phyloP scores from a whole-genome alignment of 2,888 invertebrate genomes.

The Rosalia funebris region DNA sequence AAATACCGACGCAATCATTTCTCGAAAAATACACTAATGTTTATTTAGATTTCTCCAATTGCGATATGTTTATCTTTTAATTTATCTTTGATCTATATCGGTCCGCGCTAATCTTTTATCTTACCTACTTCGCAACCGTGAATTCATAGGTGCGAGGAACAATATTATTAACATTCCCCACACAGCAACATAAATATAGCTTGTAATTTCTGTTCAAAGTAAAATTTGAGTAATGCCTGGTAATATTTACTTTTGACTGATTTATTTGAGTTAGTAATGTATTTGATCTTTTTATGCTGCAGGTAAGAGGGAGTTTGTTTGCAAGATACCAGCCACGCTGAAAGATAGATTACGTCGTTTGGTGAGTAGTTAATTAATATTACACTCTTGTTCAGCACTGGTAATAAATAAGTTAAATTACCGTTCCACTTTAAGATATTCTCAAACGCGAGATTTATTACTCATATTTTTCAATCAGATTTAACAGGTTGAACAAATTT shows the following conservation, averaged over 20 bases:
- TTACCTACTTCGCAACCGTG: constrained; percentile 31
- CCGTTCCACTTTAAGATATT: constrained; percentile 51
- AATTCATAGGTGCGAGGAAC: constrained; percentile 34
- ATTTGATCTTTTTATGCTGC: constrained; percentile 52
- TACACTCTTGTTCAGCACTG: constrained; percentile 56
- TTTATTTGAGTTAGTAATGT: constrained; percentile 43
- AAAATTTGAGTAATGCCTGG: constrained; percentile 33
- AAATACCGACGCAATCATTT: neutral
- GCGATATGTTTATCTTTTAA: constrained; percentile 16
- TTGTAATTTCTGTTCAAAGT: constrained; percentile 33
- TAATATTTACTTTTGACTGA: constrained; percentile 45
- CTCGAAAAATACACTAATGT: neutral
- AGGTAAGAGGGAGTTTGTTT: constrained; percentile 53
- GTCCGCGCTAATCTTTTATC: constrained; percentile 16
- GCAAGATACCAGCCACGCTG: constrained; percentile 40
- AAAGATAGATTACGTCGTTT: constrained; percentile 55
- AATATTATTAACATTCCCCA: constrained; percentile 31
- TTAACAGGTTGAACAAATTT: constrained; percentile 18
- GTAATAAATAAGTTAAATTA: constrained; percentile 60
- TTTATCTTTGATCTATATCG: constrained; percentile 30
- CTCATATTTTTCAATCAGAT: constrained; percentile 40
- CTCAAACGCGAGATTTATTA: constrained; percentile 44
- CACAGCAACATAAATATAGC: constrained; percentile 32
- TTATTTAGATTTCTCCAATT: constrained; percentile 19
- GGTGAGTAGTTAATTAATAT: constrained; percentile 62